These are phyloP conservation scores for Mus minutoides DNA, from an alignment of 2,797 vertebrate species.

Conservation along the genomic window DNA sequence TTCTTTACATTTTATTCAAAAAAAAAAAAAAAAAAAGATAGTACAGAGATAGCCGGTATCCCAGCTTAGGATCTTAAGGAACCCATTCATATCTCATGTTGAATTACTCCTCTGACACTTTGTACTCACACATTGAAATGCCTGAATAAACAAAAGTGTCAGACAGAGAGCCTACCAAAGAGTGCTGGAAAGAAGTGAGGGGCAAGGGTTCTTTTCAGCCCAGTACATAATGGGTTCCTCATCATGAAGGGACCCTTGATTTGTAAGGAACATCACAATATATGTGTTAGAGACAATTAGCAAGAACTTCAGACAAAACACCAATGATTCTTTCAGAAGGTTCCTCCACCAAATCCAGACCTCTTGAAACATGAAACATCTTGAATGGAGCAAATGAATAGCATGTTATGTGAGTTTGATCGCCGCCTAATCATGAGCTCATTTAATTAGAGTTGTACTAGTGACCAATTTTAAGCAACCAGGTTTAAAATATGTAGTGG, in stretches of 20 bases:
- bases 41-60: background rate
- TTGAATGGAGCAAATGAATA: background rate
- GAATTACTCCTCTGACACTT: constrained; percentile 13
- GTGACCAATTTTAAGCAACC: background rate
- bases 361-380: background rate
- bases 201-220: background rate
- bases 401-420: background rate
- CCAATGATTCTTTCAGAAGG: background rate
- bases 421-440: background rate
- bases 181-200: background rate
- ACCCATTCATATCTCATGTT: background rate
- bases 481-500: background rate
- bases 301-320: background rate
- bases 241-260: background rate
- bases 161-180: background rate
- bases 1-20: background rate
- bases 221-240: background rate
- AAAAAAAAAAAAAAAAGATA: background rate
- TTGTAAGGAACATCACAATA: background rate
- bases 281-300: constrained; percentile 15
- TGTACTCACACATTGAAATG: constrained; percentile 17
- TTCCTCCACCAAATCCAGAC: background rate
- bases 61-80: background rate
- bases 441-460: background rate
- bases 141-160: background rate